These are phyloP conservation scores for Phragmatobia fuliginosa DNA, from an alignment of 2,888 invertebrate genomes.

Conservation along the genomic window DNA sequence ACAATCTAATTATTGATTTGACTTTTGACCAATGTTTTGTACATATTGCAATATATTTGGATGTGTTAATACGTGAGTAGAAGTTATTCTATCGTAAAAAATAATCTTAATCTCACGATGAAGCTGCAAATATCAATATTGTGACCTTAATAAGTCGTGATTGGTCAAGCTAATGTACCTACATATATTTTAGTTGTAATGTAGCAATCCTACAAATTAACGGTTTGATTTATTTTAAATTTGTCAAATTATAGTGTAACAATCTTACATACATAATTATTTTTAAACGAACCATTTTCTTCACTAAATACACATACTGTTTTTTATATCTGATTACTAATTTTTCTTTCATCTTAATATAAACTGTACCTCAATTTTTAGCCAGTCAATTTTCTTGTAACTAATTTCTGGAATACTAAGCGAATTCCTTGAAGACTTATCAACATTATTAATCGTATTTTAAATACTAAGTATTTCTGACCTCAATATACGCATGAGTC, in stretches of 20 bases:
- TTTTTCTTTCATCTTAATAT: neutral
- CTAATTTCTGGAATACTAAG: neutral
- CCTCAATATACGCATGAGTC: neutral
- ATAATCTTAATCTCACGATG: conserved; percentile 13
- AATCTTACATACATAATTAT: neutral
- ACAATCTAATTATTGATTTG: conserved; percentile 36
- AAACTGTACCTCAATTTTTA: too few relatives aligned
- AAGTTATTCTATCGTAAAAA: conserved; percentile 14
- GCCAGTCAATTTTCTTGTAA: neutral
- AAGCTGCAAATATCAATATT: conserved; percentile 15
- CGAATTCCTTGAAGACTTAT: neutral
- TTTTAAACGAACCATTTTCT: neutral
- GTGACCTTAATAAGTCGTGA: conserved; percentile 16
- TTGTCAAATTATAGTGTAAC: neutral
- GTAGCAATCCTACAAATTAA: neutral
- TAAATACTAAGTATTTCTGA: neutral
- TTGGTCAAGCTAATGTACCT: neutral
- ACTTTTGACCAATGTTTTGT: conserved; percentile 27
- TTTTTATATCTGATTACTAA: too few relatives aligned
- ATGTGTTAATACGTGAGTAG: conserved; percentile 20
- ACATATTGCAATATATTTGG: conserved; percentile 32
- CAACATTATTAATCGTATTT: neutral
- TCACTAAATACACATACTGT: neutral
- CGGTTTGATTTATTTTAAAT: neutral
- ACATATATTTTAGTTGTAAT: neutral